phyloP scores from a whole-genome alignment of 2,888 invertebrate species.

The Creontiades dilutus region DNA sequence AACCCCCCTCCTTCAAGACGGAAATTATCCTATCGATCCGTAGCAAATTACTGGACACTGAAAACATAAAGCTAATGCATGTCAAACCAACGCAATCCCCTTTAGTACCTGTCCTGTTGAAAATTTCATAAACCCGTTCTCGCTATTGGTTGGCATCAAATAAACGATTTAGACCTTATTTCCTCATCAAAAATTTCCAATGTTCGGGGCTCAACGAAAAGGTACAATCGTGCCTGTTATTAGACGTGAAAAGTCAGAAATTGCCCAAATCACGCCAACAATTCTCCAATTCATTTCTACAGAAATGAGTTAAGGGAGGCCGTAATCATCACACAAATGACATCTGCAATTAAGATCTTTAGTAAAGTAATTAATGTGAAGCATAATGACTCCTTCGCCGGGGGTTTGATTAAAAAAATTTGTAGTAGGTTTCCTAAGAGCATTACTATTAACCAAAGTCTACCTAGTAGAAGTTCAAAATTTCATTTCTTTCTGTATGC shows the following conservation, averaged over 20 bases:
- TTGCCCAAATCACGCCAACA: background rate
- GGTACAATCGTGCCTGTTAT: background rate
- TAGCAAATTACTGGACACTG: background rate
- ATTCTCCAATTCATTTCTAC: background rate
- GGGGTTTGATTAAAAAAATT: too few species aligned
- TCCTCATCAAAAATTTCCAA: background rate
- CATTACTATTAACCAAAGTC: too few species aligned
- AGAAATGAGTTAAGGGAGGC: too few species aligned
- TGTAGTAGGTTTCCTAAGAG: too few species aligned
- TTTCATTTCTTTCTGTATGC: too few species aligned
- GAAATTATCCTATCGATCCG: background rate
- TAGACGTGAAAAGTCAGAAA: background rate
- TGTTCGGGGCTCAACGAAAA: background rate
- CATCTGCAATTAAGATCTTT: too few species aligned
- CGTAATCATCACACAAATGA: too few species aligned
- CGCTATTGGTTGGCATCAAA: background rate
- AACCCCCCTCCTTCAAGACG: constrained; percentile 13
- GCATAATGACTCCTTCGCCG: too few species aligned
- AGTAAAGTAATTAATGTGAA: too few species aligned
- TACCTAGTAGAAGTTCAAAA: too few species aligned
- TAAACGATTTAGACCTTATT: background rate
- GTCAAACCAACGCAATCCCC: constrained; percentile 2
- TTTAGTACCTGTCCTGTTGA: background rate
- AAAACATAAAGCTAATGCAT: constrained; percentile 18
- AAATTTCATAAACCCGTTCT: background rate